phyloP scores from a whole-genome alignment of 2,797 vertebrate species.

The Chloroceryle inda region DNA sequence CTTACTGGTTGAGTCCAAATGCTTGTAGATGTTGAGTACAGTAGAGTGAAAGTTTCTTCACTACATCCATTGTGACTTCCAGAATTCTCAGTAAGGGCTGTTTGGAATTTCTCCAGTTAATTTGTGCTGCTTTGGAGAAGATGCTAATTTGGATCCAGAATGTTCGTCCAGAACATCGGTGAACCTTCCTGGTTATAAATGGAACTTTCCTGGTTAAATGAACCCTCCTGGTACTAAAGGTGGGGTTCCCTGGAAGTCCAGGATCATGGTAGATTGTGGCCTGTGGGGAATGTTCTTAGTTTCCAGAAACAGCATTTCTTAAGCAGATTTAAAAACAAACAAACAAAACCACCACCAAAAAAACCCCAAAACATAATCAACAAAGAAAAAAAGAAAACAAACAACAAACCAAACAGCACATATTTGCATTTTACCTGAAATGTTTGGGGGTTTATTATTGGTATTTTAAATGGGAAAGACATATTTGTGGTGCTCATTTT shows the following conservation, averaged over 20 bases:
- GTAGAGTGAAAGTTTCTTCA: background rate
- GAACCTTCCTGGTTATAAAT: background rate
- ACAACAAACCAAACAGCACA: no score
- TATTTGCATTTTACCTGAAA: background rate
- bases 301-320: background rate
- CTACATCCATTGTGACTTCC: background rate
- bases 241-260: background rate
- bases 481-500: background rate
- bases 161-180: background rate
- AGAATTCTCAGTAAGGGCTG: background rate
- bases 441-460: background rate
- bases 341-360: no score
- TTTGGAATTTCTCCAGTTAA: background rate
- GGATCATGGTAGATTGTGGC: background rate
- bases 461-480: background rate
- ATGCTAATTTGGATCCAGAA: background rate
- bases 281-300: fast-evolving
- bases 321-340: background rate
- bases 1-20: background rate
- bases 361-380: no score
- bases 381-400: no score
- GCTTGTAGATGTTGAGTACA: background rate
- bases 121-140: background rate
- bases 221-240: background rate
- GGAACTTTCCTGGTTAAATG: background rate